Evolutionary conservation across 2,888 invertebrate genomes (phyloP), one percentile per base, ranked within the genome.

Genomic region (Tinea trinotella): DNA sequence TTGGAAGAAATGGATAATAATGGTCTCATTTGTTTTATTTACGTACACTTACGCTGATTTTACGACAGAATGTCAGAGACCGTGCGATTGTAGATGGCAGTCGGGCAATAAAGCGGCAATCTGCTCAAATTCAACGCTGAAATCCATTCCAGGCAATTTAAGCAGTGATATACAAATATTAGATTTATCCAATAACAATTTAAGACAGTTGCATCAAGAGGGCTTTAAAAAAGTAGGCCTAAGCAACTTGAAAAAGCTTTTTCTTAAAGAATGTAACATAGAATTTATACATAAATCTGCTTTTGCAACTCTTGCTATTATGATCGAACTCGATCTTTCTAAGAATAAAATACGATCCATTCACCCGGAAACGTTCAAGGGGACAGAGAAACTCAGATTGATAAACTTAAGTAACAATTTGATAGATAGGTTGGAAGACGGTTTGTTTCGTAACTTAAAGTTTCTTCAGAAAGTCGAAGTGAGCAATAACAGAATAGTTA

Each of bases 81-180:
- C 88, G 13, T 96, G 96, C 77, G 91, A 91, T 68, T 96, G 96
- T 74, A 90, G 92, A 65, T 96, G 96, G 96, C 91, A 91, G 55
- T 91, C 92, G 18, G 95, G 96, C 0, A 94, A 92, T 73, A 94
- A 93, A 74, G 91, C 91, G 1, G 96, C 95, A 20, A 93, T 95
- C 64, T 97, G 97, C 76, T 89, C 89, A 52, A 88, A 88, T 57
- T 89, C 89, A 48, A 88, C 89, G 34, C 86, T 94, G 18, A 89
- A 80, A 56, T 71, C 87, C 22, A 89, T 97, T 52, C 96, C 96
- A 0, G 84, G 80, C 1, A 89, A 90, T 59, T 85, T 96, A 6
- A 93, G 93, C 68, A 88, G 89, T 58, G 92, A 93, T 54, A 85
- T 92, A 58, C 90, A 92, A 68, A 90, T 90, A 56, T 79, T 95